Evolutionary conservation across 2,888 invertebrate genomes (phyloP), one percentile per base, ranked within the genome.

Genomic region (Monopis laevigella): DNA sequence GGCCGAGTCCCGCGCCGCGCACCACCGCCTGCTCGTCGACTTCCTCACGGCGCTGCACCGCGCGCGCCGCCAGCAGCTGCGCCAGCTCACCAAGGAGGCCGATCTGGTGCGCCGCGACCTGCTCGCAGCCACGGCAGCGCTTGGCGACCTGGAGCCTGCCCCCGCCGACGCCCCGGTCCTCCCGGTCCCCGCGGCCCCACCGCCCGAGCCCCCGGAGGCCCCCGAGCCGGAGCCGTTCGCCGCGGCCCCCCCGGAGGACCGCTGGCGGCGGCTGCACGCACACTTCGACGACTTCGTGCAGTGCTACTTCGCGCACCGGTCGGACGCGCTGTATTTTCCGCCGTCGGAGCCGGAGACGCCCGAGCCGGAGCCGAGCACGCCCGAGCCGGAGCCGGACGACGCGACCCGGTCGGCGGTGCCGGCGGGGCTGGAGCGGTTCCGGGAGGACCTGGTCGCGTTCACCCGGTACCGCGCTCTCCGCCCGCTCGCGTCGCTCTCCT

Each of bases 211-310:
- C 6, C 50, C 51, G 5, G 50, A 56, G 12, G 57, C 48, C 8
- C 51, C 51, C 14, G 56, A 64, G 35, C 70, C 66, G 53, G 73
- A 72, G 57, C 66, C 65, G 46, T 73, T 73, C 56, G 69, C 65
- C 17, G 41, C 11, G 4, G 44, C 45, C 18, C 41, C 44, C 12
- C 50, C 46, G 34, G 64, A 55, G 2, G 70, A 73, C 53, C 74
- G 92, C 17, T 84, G 91, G 58, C 82, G 89, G 43, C 80, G 92
- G 11, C 88, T 96, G 83, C 87, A 89, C 53, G 87, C 88, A 3
- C 93, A 96, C 73, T 94, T 94, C 65, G 92, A 93, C 45, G 95
- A 95, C 66, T 89, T 96, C 59, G 90, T 92, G 34, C 86, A 92
- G 62, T 92, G 92, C 51, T 96, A 96, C 67, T 90, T 95, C 62